Evolutionary conservation across 2,888 invertebrate genomes (phyloP), one percentile per base, ranked within the genome.

Genomic region (Galerucella calmariensis): DNA sequence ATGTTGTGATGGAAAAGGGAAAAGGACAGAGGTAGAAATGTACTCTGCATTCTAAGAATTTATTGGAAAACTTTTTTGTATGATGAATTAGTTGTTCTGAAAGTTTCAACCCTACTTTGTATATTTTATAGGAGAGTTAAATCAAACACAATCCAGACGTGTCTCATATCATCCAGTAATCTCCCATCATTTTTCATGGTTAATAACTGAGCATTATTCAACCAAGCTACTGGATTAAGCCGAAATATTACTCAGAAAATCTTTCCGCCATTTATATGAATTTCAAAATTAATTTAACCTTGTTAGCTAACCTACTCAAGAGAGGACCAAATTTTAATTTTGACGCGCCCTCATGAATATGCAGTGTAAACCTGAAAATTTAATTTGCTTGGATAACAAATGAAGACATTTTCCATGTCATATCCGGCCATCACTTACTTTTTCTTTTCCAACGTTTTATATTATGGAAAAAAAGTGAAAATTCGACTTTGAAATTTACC

Each of bases 351-450:
- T 75, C 73, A 75, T 75, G 75, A 75, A 75, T 75, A 75, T 75
- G 67, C 68, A 66, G 62, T 63, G 63, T 51, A 61, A 70, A 67
- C 56, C 72, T 75, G 78, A 81, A 82, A 83, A 83, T 83, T 84
- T 83, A 83, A 85, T 83, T 82, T 82, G 66, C 51, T 74, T 35
- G 66, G 74, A 70, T 74, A 74, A 74, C 74, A 74, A 74, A 74
- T 70, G 67, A 56, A 74, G 70, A 56, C 62, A 67, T 74, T 73
- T 74, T 74, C 66, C 71, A 71, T 71, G 71, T 71, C 63, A 63
- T 63, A 51, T 51, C 63, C 51, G 63, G 12, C 56, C 44, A 71
- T 71, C 41, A 65, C 63, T 24, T 70, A 70, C 46, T 53, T 63
- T 51, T 61, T 62, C 16, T 41, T 62, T n/a, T 41, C 35, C 20